phyloP scores from a whole-genome alignment of 30 jellyfish, hydroid and myxozoan genomes.

The Aurelia aurita complex sp. Pacific region DNA sequence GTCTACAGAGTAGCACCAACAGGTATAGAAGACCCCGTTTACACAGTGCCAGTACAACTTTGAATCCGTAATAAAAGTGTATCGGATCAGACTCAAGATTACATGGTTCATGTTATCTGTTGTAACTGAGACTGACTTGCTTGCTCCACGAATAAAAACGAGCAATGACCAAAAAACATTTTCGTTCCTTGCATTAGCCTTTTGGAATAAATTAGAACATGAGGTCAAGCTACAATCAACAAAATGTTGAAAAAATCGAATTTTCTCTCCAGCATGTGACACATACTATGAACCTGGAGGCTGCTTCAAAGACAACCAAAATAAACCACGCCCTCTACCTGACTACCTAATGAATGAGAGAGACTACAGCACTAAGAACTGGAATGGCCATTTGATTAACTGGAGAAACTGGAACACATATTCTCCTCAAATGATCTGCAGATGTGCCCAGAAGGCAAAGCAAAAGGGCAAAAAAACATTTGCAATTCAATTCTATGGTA shows the following conservation, averaged over 20 bases:
- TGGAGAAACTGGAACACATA: conserved; percentile 84
- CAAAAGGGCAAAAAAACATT: conserved; percentile 46
- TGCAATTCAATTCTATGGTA: conserved; percentile 77
- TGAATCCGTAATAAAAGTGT: no score
- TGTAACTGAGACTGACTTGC: no score
- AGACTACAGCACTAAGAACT: conserved; percentile 51
- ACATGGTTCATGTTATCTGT: no score
- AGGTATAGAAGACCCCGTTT: conserved; percentile 12
- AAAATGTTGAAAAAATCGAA: no score
- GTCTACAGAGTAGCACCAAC: conserved; percentile 90
- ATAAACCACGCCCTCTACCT: conserved; percentile 68
- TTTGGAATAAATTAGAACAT: no score
- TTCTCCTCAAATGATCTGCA: conserved; percentile 81
- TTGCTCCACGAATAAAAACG: no score
- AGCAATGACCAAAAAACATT: no score
- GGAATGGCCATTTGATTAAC: conserved; percentile 71
- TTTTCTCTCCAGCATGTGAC: conserved; percentile 60
- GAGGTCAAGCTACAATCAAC: no score
- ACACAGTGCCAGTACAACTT: no score
- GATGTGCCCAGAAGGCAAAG: conserved; percentile 84
- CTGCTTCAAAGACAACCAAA: conserved; percentile 65
- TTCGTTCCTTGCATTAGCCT: no score
- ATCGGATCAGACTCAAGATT: no score
- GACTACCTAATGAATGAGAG: conserved; percentile 79
- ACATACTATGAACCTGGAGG: conserved; percentile 84